These are phyloP conservation scores for Dicranocentrus wangi DNA, from an alignment of 2,888 invertebrate genomes.

Conservation along the genomic window DNA sequence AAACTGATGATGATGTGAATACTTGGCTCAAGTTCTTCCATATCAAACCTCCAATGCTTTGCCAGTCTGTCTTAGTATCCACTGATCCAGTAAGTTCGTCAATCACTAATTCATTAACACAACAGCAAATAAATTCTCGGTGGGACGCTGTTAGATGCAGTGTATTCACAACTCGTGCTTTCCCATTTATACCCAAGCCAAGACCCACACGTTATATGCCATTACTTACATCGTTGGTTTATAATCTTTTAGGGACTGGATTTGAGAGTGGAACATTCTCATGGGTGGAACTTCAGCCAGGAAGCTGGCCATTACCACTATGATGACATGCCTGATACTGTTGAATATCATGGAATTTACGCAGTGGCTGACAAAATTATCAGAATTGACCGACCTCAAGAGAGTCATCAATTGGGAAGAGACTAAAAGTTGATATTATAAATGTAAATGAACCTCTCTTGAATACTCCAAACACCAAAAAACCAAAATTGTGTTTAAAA, in stretches of 20 bases:
- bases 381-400: constrained; percentile 83
- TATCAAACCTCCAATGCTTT: constrained; percentile 90
- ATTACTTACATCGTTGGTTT: not conserved
- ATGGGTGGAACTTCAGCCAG: constrained; percentile 83
- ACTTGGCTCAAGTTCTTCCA: constrained; percentile 93
- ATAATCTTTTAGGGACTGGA: constrained; percentile 82
- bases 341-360: constrained; percentile 93
- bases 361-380: constrained; percentile 83
- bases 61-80: constrained; percentile 90
- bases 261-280: constrained; percentile 95
- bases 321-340: constrained; percentile 91
- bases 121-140: not conserved
- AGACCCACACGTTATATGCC: too few relatives aligned
- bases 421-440: constrained; percentile 82
- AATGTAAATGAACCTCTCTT: too few relatives aligned
- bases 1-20: constrained; percentile 84
- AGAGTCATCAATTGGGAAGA: constrained; percentile 82
- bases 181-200: too few relatives aligned
- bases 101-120: not conserved
- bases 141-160: too few relatives aligned
- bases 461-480: too few relatives aligned
- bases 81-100: constrained; percentile 80
- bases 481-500: too few relatives aligned
- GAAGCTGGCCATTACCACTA: constrained; percentile 97
- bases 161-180: too few relatives aligned